phyloP scores from a whole-genome alignment of 2,888 invertebrate genomes.

The Pandemis corylana region DNA sequence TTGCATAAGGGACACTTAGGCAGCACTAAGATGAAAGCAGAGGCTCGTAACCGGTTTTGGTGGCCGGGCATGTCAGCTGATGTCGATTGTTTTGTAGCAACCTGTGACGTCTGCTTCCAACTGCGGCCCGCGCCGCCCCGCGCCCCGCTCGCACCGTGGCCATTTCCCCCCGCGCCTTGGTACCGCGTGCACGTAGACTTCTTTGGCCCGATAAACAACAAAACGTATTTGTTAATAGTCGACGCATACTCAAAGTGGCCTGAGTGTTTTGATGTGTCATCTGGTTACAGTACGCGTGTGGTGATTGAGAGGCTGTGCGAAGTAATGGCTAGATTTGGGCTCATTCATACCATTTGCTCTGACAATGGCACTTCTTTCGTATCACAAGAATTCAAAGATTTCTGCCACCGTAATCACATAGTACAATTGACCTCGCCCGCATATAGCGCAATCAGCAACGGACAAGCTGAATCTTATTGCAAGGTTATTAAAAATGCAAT shows the following conservation, averaged over 20 bases:
- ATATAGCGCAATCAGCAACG: background rate
- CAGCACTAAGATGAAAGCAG: no score
- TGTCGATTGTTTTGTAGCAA: background rate
- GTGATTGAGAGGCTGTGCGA: background rate
- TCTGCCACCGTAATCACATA: background rate
- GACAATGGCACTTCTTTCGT: background rate
- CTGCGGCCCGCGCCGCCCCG: background rate
- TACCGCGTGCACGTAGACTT: background rate
- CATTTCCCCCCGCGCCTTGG: background rate
- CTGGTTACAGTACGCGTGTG: background rate
- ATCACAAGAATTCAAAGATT: background rate
- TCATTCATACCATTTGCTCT: background rate
- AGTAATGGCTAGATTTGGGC: background rate
- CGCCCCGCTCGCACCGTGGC: background rate
- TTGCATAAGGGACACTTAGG: no score
- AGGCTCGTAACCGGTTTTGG: no score
- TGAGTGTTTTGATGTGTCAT: background rate
- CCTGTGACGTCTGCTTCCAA: no score
- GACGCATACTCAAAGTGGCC: background rate
- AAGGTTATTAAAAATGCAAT: background rate
- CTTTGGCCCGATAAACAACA: background rate
- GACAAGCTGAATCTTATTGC: background rate
- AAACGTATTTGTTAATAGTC: background rate
- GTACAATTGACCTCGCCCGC: background rate
- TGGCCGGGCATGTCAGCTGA: no score